Conservation (phyloP, 1,140 invertebrate species). For the Alviniconcha marisindica region DNA sequence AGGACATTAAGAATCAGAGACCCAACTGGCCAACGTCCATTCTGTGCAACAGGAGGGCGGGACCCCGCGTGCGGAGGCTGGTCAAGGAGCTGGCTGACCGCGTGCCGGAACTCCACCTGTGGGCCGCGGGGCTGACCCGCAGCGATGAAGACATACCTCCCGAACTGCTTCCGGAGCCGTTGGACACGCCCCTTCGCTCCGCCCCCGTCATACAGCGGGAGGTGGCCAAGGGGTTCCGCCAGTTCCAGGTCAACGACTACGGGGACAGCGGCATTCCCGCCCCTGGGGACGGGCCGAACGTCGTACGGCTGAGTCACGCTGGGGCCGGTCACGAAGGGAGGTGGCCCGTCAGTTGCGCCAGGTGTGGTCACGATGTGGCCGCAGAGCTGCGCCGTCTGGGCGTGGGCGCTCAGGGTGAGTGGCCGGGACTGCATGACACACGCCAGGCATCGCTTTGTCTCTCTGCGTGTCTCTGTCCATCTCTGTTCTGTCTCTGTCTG, state of each 20-base stretch:
- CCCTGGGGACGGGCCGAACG: neutral
- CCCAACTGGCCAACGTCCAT: too few relatives aligned
- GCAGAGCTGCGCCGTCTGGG: neutral
- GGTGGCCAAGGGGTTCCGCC: neutral
- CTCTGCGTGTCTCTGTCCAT: too few relatives aligned
- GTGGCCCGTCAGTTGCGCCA: neutral
- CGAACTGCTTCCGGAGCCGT: neutral
- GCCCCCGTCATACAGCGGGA: neutral
- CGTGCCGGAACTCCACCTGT: neutral
- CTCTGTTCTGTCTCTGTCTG: too few relatives aligned
- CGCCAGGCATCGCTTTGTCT: too few relatives aligned
- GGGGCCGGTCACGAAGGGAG: neutral
- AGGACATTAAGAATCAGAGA: too few relatives aligned
- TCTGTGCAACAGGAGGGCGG: too few relatives aligned
- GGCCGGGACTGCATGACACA: too few relatives aligned
- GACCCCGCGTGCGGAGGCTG: neutral
- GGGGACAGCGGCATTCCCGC: neutral
- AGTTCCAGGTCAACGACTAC: neutral
- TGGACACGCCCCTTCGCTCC: neutral
- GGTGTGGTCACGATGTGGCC: neutral
- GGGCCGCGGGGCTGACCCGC: neutral
- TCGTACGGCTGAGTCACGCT: neutral
- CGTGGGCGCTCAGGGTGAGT: neutral
- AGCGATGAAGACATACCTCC: too few relatives aligned
- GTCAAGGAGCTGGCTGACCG: neutral